A percentile compares a stretch with the other conserved stretches of the same genome.
These are phyloP conservation scores for Pyrochroa serraticornis DNA, from an alignment of 2,888 invertebrate genomes.

Conservation along the genomic window DNA sequence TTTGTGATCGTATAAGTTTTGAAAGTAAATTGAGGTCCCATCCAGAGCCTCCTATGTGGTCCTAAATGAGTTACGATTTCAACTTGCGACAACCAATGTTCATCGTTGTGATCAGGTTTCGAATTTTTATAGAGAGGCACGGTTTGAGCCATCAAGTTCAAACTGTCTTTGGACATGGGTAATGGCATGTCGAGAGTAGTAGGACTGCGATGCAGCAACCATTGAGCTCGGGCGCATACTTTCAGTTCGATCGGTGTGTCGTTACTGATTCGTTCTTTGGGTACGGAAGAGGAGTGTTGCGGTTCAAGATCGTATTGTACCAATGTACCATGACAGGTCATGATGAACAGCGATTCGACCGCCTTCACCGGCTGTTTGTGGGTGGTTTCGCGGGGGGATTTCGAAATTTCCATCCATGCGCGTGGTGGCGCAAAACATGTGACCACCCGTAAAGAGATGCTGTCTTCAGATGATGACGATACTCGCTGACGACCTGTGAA, in stretches of 20 bases:
- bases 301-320: constrained; percentile 90
- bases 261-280: constrained; percentile 85
- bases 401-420: constrained; percentile 66
- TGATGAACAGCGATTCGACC: constrained; percentile 85
- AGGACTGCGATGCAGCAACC: constrained; percentile 77
- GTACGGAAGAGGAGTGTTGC: constrained; percentile 67
- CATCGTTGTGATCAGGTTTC: constrained; percentile 63
- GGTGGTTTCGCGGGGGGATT: constrained; percentile 44
- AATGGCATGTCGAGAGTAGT: constrained; percentile 72
- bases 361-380: constrained; percentile 62
- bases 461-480: constrained; percentile 73
- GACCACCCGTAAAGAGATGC: constrained; percentile 76
- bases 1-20: constrained; percentile 84
- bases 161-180: constrained; percentile 75
- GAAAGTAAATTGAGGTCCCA: constrained; percentile 99
- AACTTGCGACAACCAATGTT: constrained; percentile 94
- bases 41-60: constrained; percentile 94
- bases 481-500: constrained; percentile 69
- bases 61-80: constrained; percentile 97
- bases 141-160: constrained; percentile 62
- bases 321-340: constrained; percentile 86
- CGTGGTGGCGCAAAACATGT: constrained; percentile 79
- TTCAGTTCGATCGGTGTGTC: constrained; percentile 85
- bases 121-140: constrained; percentile 33
- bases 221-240: constrained; percentile 83